These are phyloP conservation scores for Asteroscopus sphinx DNA, from an alignment of 2,888 invertebrate genomes.

Conservation along the genomic window DNA sequence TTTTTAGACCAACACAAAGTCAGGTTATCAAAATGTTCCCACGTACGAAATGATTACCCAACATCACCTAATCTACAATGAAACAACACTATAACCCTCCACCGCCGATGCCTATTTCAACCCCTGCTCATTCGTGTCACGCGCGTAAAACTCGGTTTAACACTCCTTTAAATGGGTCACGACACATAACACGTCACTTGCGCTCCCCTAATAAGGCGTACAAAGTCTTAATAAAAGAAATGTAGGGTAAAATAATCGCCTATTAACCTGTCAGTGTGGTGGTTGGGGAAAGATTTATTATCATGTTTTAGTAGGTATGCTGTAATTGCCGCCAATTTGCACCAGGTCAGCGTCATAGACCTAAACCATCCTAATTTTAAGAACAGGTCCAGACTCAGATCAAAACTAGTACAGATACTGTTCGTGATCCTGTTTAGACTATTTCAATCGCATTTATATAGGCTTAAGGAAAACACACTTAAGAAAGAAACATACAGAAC, in stretches of 20 bases:
- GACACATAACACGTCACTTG: slow-evolving; percentile 34
- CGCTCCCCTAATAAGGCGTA: slow-evolving; percentile 32
- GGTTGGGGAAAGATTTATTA: slow-evolving; percentile 22
- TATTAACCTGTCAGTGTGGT: slow-evolving; percentile 11
- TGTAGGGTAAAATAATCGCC: slow-evolving; percentile 22
- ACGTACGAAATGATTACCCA: slow-evolving; percentile 7
- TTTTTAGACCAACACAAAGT: no score
- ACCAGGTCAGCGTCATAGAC: no score
- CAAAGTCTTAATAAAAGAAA: slow-evolving; percentile 39
- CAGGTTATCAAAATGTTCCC: neutral
- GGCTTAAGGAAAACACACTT: neutral
- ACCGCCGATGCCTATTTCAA: slow-evolving; percentile 19
- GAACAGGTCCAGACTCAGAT: no score
- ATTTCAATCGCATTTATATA: neutral
- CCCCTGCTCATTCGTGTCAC: slow-evolving; percentile 45
- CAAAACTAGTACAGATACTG: no score
- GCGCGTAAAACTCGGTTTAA: slow-evolving; percentile 46
- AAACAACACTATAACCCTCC: slow-evolving; percentile 32
- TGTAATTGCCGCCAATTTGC: no score
- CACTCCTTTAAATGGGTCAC: slow-evolving; percentile 48
- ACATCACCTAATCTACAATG: slow-evolving; percentile 22
- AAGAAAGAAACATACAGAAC: neutral
- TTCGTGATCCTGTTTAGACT: no score
- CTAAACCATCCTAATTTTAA: no score
- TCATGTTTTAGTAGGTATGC: neutral